Percentiles rank a stretch among this genome's conserved stretches.
These are phyloP conservation scores for Nothocercus julius DNA, from an alignment of 2,113 vertebrate species.

Conservation along the genomic window DNA sequence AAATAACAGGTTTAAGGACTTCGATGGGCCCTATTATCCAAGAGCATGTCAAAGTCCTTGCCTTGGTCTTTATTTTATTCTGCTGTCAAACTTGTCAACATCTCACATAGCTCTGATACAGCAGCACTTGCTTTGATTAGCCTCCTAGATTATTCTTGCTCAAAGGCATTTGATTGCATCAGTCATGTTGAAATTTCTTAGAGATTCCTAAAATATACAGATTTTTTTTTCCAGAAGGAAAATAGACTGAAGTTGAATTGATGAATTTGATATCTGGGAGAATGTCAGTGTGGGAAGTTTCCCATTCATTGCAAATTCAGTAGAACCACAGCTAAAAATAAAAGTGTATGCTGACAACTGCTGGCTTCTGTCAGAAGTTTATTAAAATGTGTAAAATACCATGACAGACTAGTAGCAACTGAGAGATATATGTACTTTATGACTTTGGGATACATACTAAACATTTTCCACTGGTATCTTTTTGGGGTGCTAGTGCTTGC, in stretches of 20 bases:
- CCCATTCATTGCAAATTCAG: background rate
- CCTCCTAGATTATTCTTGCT: slow-evolving; percentile 3
- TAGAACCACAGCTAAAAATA: background rate
- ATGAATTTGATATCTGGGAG: background rate
- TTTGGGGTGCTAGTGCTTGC: background rate
- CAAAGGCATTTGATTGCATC: slow-evolving; percentile 6
- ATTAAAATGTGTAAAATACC: background rate
- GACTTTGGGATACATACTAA: background rate
- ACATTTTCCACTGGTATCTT: background rate
- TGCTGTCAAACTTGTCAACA: background rate
- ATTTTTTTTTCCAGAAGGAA: slow-evolving; percentile 11
- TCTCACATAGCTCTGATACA: background rate
- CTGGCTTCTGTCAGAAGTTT: background rate
- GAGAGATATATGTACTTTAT: background rate
- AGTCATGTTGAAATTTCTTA: slow-evolving; percentile 16
- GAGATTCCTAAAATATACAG: background rate
- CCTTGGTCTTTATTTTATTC: background rate
- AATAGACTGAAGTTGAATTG: background rate
- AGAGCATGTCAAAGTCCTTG: slow-evolving; percentile 10
- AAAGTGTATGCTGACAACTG: background rate
- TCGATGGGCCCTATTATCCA: slow-evolving; percentile 21
- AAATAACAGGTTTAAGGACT: background rate
- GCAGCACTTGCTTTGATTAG: slow-evolving; percentile 25
- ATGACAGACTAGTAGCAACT: background rate
- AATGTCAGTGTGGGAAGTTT: background rate